These are phyloP conservation scores for Athalia circularis DNA, from an alignment of 2,888 invertebrate genomes.

Conservation along the genomic window DNA sequence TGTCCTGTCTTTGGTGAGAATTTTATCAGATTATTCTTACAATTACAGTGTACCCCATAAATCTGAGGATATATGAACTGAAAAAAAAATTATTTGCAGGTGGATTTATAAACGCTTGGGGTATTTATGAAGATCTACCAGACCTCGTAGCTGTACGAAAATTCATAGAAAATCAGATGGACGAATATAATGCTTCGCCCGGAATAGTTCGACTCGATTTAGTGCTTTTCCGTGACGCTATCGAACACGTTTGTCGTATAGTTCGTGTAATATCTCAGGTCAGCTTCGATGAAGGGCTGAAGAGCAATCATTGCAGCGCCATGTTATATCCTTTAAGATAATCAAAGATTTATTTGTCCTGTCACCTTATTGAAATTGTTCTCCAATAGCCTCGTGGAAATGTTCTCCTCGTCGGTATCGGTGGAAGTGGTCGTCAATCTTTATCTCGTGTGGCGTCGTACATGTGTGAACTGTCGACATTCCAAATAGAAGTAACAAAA, in stretches of 20 bases:
- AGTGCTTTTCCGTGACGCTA: constrained; percentile 90
- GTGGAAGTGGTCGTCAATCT: constrained; percentile 90
- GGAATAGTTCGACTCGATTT: constrained; percentile 88
- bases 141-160: constrained; percentile 78
- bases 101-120: constrained; percentile 84
- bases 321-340: too few species aligned
- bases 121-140: constrained; percentile 87
- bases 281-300: background rate
- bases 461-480: constrained; percentile 86
- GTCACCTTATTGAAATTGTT: background rate
- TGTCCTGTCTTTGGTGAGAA: constrained; percentile 84
- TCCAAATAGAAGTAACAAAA: constrained; percentile 87
- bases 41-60: background rate
- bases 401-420: constrained; percentile 89
- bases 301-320: too few species aligned
- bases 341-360: too few species aligned
- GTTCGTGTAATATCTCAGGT: constrained; percentile 87
- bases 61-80: too few species aligned
- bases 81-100: constrained; percentile 65
- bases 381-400: constrained; percentile 83
- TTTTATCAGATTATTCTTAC: background rate
- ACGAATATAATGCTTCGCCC: constrained; percentile 87
- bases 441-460: constrained; percentile 85
- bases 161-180: constrained; percentile 79
- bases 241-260: constrained; percentile 89